Conservation (phyloP, 2,888 invertebrate genomes). For the Xanthorhoe spadicearia region DNA sequence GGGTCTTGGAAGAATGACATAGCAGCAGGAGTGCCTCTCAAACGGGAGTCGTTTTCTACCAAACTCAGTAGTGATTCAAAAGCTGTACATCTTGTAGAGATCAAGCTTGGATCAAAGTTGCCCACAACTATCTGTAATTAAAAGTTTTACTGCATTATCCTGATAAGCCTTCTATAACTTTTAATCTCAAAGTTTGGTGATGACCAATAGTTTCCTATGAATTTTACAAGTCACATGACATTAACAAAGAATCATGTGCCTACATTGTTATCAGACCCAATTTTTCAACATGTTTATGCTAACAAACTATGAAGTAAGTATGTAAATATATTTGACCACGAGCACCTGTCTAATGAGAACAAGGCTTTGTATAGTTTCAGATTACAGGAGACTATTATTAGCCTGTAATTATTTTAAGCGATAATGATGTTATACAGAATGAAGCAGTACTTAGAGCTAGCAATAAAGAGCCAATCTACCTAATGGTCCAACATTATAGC, state of each 20-base stretch:
- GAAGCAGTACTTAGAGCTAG: too few species aligned
- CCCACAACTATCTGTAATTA: slow-evolving; percentile 84
- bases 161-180: too few species aligned
- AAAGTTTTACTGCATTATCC: background rate
- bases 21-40: slow-evolving; percentile 85
- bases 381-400: background rate
- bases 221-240: background rate
- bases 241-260: background rate
- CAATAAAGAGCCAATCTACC: too few species aligned
- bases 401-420: background rate
- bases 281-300: background rate
- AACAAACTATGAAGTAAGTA: slow-evolving; percentile 1
- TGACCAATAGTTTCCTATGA: background rate
- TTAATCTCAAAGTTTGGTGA: too few species aligned
- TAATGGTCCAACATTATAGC: too few species aligned
- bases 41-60: slow-evolving; percentile 80
- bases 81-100: slow-evolving; percentile 86
- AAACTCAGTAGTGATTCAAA: slow-evolving; percentile 87
- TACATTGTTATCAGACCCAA: background rate
- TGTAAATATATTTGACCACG: slow-evolving; percentile 26
- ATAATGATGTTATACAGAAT: background rate
- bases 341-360: background rate
- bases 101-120: slow-evolving; percentile 88
- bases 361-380: background rate
- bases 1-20: slow-evolving; percentile 87